Evolutionary conservation across 2,888 invertebrate species (phyloP), one percentile per base, ranked within the genome.

Genomic region (Carcina quercana): DNA sequence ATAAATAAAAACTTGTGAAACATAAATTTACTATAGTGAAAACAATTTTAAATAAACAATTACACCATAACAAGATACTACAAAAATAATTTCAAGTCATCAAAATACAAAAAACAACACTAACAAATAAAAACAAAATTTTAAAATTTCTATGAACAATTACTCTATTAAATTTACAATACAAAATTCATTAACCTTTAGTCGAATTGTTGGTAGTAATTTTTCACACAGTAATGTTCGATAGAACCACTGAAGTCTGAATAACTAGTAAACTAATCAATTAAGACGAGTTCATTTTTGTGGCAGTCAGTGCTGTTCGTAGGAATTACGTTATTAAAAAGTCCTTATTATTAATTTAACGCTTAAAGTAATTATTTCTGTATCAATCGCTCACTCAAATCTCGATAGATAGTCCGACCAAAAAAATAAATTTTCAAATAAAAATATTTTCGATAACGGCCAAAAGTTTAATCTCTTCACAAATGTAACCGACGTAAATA

Each of bases 401-500:
- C 54, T 53, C 60, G 60, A 54, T 60, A n/a, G n/a, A n/a, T n/a
- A 57, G 53, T 58, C 48, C 52, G 38, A 54, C 61, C 64, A 60
- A 59, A 72, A 74, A 75, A 76, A 72, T 65, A 67, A 76, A 68
- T 56, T 63, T 63, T 61, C 71, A 39, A 78, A 70, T 59, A 61
- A 76, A 72, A 82, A 71, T 75, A 78, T 70, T 68, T 54, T 73
- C 63, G 68, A 68, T 67, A 82, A 79, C 73, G 66, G 74, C 80
- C 82, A 71, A 80, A 82, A 57, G 68, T 71, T 54, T 70, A 68
- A 67, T 78, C 75, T 78, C 71, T 75, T 68, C 52, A 71, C 64
- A 78, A 80, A 72, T 75, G 61, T 76, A 82, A 82, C 80, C 74
- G 79, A 79, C 69, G 67, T 83, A 83, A 74, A 82, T 82, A 82